phyloP scores from a whole-genome alignment of 2,113 vertebrate species.

The Apodemus sylvaticus region DNA sequence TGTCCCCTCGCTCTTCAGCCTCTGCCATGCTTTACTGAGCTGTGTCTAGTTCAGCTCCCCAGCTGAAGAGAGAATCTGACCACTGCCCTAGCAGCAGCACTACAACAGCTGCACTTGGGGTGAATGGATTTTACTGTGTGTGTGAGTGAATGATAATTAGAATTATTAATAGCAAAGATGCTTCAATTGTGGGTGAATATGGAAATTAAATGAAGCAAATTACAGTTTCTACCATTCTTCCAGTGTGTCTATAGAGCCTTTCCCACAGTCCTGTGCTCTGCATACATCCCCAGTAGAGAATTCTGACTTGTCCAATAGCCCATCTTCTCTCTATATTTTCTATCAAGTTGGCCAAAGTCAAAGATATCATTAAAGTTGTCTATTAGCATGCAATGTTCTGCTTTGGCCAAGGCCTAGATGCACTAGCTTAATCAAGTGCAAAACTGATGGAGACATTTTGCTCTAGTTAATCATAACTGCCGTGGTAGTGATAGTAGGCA shows the following conservation, averaged over 20 bases:
- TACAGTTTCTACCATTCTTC: not conserved
- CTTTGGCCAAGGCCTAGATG: not conserved
- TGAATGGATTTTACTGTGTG: not conserved
- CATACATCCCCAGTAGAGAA: not conserved
- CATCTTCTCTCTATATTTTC: not conserved
- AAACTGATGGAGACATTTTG: not conserved
- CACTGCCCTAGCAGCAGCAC: not conserved
- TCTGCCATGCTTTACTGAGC: not conserved
- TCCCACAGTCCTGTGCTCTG: not conserved
- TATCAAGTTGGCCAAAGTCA: not conserved
- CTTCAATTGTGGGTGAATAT: not conserved
- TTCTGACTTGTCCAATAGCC: not conserved
- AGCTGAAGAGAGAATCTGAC: not conserved
- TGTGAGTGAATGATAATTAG: not conserved
- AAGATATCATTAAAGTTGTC: not conserved
- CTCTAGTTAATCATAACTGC: not conserved
- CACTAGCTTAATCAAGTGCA: not conserved
- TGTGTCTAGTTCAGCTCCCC: not conserved
- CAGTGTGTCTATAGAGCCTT: not conserved
- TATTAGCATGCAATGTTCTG: not conserved
- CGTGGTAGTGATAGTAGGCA: not conserved
- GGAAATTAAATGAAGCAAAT: constrained; percentile 25
- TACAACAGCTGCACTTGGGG: not conserved
- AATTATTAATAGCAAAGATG: not conserved
- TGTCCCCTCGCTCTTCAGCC: not conserved